A percentile compares a stretch with the other conserved stretches of the same genome.
Conservation (phyloP, 2,888 invertebrate species). For the Platycnemis pennipes region DNA sequence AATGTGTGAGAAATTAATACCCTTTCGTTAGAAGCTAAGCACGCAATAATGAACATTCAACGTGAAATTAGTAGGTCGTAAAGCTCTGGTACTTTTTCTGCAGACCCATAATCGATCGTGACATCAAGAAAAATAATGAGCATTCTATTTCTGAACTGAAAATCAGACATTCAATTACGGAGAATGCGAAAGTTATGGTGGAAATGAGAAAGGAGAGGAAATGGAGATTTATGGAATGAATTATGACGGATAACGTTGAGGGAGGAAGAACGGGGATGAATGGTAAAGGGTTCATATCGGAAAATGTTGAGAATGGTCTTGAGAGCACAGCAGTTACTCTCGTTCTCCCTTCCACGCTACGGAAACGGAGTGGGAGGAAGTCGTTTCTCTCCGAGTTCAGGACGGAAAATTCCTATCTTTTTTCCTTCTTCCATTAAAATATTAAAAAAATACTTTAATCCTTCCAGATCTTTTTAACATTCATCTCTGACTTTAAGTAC, state of each 20-base stretch:
- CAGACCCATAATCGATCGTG: neutral
- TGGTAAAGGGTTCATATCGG: neutral
- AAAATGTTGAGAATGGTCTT: neutral
- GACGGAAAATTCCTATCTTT: neutral
- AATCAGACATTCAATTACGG: neutral
- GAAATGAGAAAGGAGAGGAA: neutral
- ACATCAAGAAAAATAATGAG: neutral
- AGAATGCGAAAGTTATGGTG: neutral
- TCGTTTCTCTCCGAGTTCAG: neutral
- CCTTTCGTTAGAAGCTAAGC: no score
- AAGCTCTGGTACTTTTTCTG: neutral
- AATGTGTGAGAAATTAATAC: no score
- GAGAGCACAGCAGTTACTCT: neutral
- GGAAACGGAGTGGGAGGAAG: neutral
- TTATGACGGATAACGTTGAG: neutral
- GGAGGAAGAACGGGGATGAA: neutral
- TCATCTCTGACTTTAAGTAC: neutral
- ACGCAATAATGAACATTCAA: no score
- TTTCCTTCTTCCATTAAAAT: neutral
- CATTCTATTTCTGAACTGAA: neutral
- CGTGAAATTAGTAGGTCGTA: no score
- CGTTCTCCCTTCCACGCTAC: neutral
- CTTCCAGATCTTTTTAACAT: neutral
- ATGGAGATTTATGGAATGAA: neutral
- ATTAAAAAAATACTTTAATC: neutral